phyloP scores from a whole-genome alignment of 1,140 invertebrate species.

The Sycophila sp. region DNA sequence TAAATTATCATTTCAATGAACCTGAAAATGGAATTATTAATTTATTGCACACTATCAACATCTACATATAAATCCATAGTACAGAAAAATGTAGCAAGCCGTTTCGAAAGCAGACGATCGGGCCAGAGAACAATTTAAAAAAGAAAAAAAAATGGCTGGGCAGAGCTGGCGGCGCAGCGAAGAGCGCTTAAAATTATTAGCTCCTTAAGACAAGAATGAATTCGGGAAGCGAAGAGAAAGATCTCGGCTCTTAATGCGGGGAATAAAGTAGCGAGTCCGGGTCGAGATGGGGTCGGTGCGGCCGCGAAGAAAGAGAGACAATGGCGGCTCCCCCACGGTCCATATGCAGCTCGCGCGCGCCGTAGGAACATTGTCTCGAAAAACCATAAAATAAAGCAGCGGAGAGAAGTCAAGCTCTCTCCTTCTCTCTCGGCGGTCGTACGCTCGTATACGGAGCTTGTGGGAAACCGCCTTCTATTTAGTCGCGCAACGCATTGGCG shows the following conservation, averaged over 20 bases:
- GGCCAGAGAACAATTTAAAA: neutral
- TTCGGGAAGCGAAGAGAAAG: conserved; percentile 31
- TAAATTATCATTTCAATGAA: too few relatives aligned
- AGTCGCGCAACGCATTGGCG: conserved; percentile 15
- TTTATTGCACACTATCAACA: too few relatives aligned
- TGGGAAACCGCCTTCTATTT: conserved; percentile 33
- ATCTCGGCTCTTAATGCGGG: conserved; percentile 55
- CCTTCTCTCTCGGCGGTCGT: too few relatives aligned
- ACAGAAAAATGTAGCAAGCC: too few relatives aligned
- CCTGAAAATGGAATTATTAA: too few relatives aligned
- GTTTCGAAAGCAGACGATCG: too few relatives aligned
- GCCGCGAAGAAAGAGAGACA: conserved; percentile 50
- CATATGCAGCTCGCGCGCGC: conserved; percentile 58
- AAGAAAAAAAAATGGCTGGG: conserved; percentile 10
- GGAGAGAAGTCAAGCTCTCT: conserved; percentile 5
- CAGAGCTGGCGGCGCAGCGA: too few relatives aligned
- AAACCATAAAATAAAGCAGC: conserved; percentile 65
- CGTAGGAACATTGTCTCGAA: conserved; percentile 61
- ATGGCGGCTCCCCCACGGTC: conserved; percentile 51
- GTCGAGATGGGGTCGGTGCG: conserved; percentile 59
- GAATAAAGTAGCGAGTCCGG: conserved; percentile 61
- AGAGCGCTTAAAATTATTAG: conserved; percentile 28
- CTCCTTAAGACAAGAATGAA: conserved; percentile 29
- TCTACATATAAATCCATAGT: too few relatives aligned
- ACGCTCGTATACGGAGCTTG: conserved; percentile 2